Evolutionary conservation across 1,140 invertebrate genomes (phyloP).

Genomic region (Drosophila setifemur): DNA sequence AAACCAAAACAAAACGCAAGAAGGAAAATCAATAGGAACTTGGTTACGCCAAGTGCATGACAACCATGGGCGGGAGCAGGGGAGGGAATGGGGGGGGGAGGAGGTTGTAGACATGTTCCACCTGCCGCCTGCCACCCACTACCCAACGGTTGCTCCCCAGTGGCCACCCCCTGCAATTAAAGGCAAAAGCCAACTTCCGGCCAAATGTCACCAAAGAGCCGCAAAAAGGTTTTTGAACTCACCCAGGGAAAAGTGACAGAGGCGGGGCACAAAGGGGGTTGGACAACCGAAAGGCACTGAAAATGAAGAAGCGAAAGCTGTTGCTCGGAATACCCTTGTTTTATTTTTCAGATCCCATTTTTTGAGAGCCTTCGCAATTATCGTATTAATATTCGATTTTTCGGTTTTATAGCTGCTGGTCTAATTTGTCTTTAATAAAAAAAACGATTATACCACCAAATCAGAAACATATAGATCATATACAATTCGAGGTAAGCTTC

Average conservation of each 20-base stretch:
- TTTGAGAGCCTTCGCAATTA: too few relatives aligned
- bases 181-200: conserved; percentile 58
- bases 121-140: too few relatives aligned
- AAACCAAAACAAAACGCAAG: conserved; percentile 23
- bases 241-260: neutral
- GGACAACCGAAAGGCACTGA: neutral
- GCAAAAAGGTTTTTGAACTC: conserved; percentile 74
- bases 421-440: too few relatives aligned
- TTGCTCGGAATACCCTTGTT: too few relatives aligned
- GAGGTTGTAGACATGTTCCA: too few relatives aligned
- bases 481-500: too few relatives aligned
- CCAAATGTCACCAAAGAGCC: conserved; percentile 70
- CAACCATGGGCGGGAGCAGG: conserved; percentile 11
- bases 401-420: too few relatives aligned
- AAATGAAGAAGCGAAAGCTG: too few relatives aligned
- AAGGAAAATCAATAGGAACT: conserved; percentile 70
- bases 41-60: conserved; percentile 60
- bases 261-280: conserved; percentile 1
- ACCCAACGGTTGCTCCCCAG: neutral
- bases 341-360: too few relatives aligned
- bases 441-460: too few relatives aligned
- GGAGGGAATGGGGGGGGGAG: neutral
- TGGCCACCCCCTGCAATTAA: conserved; percentile 56
- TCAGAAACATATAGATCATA: too few relatives aligned
- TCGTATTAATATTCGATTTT: too few relatives aligned